These are phyloP conservation scores for Siphonodentalium dalli DNA, from an alignment of 2,888 invertebrate genomes.

Conservation along the genomic window DNA sequence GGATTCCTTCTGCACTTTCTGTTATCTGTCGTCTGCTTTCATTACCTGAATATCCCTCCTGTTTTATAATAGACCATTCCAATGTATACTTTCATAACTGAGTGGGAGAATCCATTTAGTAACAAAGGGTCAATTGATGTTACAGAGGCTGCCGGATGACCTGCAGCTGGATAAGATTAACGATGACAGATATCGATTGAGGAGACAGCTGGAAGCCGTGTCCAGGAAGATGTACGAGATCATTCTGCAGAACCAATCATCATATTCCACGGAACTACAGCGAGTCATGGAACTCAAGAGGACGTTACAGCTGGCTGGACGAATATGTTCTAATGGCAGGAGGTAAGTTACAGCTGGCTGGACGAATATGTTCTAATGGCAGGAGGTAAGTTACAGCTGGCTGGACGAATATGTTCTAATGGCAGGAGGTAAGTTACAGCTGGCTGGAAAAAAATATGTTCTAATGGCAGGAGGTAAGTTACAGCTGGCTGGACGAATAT, in stretches of 20 bases:
- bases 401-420: conserved; percentile 57
- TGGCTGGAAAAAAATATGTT: background rate
- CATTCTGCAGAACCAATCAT: conserved; percentile 88
- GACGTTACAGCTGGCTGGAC: conserved; percentile 55
- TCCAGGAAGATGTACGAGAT: conserved; percentile 92
- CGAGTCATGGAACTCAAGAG: conserved; percentile 67
- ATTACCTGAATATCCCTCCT: too few relatives aligned
- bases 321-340: conserved; percentile 59
- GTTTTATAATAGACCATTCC: too few relatives aligned
- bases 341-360: conserved; percentile 52
- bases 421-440: conserved; percentile 56
- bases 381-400: conserved; percentile 55
- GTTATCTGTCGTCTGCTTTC: background rate
- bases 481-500: conserved; percentile 55
- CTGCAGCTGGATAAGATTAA: conserved; percentile 78
- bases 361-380: conserved; percentile 57
- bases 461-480: too few relatives aligned
- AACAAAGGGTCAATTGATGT: background rate
- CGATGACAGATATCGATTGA: conserved; percentile 76
- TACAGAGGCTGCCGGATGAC: conserved; percentile 73
- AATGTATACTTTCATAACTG: background rate
- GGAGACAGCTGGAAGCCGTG: conserved; percentile 82
- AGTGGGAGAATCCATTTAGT: background rate
- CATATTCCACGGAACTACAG: conserved; percentile 85
- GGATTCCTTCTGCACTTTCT: background rate